Conservation (phyloP, 1,140 invertebrate genomes). For the Argopecten irradians region DNA sequence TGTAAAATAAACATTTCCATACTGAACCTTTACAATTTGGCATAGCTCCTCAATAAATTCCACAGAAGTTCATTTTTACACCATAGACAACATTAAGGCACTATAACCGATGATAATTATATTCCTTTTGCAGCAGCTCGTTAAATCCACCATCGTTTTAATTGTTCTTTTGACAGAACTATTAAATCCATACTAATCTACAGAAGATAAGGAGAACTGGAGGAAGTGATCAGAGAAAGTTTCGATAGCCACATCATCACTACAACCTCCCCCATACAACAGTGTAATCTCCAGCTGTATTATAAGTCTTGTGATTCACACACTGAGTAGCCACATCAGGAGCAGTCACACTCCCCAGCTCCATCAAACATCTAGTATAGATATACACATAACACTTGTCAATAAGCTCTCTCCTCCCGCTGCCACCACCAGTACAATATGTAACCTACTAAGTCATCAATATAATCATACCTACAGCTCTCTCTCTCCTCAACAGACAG, state of each 20-base stretch:
- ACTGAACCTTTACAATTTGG: background rate
- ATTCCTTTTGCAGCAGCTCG: background rate
- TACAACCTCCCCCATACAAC: no score
- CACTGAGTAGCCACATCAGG: background rate
- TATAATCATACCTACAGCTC: background rate
- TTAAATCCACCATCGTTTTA: background rate
- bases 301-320: background rate
- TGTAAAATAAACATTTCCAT: background rate
- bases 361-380: background rate
- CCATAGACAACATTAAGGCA: no score
- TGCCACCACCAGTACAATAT: background rate
- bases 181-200: background rate
- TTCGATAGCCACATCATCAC: background rate
- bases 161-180: background rate
- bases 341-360: background rate
- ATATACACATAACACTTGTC: background rate
- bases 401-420: no score
- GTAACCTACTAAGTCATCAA: background rate
- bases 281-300: no score
- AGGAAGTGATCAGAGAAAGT: no score
- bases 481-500: background rate
- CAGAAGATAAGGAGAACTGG: no score
- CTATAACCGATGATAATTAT: background rate
- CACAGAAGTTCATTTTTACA: background rate
- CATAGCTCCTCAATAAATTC: background rate